A percentile compares a stretch with the other conserved stretches of the same genome.
Conservation (phyloP, 2,797 vertebrate species). For the Botia kubotai region DNA sequence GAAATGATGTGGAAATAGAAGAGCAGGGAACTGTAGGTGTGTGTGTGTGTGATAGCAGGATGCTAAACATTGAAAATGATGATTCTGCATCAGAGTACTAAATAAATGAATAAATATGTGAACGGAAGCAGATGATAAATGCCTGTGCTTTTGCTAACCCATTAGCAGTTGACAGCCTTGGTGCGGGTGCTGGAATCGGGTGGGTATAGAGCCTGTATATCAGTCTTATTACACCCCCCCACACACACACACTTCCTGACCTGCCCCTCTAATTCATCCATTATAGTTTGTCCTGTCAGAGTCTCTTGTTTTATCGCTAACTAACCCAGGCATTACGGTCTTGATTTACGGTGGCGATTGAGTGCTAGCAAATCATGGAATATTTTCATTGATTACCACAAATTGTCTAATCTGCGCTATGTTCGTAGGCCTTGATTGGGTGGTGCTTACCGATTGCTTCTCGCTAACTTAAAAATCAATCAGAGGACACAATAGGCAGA, state of each 20-base stretch:
- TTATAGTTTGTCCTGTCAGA: conserved; percentile 90
- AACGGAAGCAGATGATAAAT: conserved; percentile 80
- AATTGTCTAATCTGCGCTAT: conserved; percentile 98
- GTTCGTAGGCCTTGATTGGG: conserved; percentile 96
- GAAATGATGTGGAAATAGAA: not conserved
- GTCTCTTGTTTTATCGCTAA: conserved; percentile 94
- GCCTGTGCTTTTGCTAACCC: conserved; percentile 73
- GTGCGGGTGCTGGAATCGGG: conserved; percentile 75
- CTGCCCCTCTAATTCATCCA: conserved; percentile 93
- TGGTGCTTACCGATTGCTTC: conserved; percentile 97
- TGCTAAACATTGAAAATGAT: conserved; percentile 80
- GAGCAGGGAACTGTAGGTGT: conserved; percentile 49
- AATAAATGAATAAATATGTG: conserved; percentile 83
- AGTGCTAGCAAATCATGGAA: conserved; percentile 83
- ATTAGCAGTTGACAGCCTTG: conserved; percentile 84
- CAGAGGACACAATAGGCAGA: conserved; percentile 90
- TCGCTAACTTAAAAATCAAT: conserved; percentile 99
- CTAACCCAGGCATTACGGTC: conserved; percentile 89
- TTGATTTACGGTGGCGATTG: conserved; percentile 93
- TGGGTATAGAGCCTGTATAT: conserved; percentile 79
- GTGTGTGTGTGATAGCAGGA: conserved; percentile 50
- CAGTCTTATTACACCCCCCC: conserved; percentile 83
- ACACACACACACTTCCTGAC: conserved; percentile 78
- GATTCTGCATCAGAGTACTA: conserved; percentile 79
- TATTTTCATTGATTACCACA: conserved; percentile 97